Evolutionary conservation across 2,888 invertebrate species (phyloP), one percentile per base, ranked within the genome.

Genomic region (Endotricha flammealis): DNA sequence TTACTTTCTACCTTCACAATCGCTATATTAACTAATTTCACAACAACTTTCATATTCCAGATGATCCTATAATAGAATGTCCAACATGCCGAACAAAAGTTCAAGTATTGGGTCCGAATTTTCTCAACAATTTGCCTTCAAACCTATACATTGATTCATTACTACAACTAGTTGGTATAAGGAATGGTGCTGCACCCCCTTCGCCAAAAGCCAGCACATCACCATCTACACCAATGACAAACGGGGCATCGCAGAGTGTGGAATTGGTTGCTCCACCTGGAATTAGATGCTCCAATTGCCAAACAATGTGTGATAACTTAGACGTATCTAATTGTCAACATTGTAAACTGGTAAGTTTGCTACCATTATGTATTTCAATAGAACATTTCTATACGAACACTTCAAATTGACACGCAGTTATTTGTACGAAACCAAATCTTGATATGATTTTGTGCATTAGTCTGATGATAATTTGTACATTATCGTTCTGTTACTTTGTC

Each of bases 91-190:
- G 88, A 12, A 75, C 77, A 1, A 69, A 71, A 12, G 70, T 77
- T 12, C 75, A 88, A 44, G 65, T 85, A 2, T 79, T 81, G 0
- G 88, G 88, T 1, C 56, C 83, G 0, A 80, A 80, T 30, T 88
- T 88, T 29, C 62, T 91, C 10, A 83, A 88, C 10, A 64, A 78
- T 2, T 67, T 92, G n/a, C 92, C 91, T n/a, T 88, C 89, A 5
- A 92, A 93, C 62, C 69, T 91, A 25, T 91, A 92, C 61, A 88
- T 92, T 29, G 89, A 91, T 49, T 90, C 90, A 0, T 67, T 92
- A 23, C 72, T 92, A 1, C 68, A 78, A 32, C 63, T 90, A 28
- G 67, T 90, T 8, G 81, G 85, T 8, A 62, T 73, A 28, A 60
- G 44, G 22, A 49, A 41, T 4, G 38, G 43, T n/a, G 32, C 41